Evolutionary conservation across 2,113 vertebrate genomes (phyloP).

Genomic region (Procavia capensis): DNA sequence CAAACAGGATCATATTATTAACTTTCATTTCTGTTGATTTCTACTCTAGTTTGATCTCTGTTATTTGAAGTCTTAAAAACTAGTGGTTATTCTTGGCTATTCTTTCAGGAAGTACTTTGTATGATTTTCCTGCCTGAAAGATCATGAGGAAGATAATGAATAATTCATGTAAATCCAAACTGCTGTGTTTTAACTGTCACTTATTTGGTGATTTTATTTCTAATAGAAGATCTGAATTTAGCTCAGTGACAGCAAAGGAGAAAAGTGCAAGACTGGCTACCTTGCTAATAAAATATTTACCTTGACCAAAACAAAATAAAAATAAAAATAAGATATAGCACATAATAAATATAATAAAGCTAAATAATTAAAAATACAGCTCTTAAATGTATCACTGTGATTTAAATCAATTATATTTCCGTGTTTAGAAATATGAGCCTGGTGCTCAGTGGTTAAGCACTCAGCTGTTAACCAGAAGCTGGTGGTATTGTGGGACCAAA

Average conservation of each 20-base stretch:
- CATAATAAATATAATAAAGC: not conserved
- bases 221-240: constrained; percentile 5
- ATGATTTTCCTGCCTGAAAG: constrained; percentile 47
- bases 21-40: constrained; percentile 46
- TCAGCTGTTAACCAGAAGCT: too few relatives aligned
- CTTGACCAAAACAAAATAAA: constrained; percentile 21
- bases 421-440: not conserved
- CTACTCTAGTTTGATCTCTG: not conserved
- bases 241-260: not conserved
- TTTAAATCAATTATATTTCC: not conserved
- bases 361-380: constrained; percentile 23
- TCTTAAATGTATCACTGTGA: constrained; percentile 9
- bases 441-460: too few relatives aligned
- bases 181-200: not conserved
- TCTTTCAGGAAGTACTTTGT: constrained; percentile 41
- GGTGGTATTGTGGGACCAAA: too few relatives aligned
- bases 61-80: constrained; percentile 53
- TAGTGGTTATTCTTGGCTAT: constrained; percentile 40
- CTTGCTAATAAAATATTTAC: not conserved
- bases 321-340: not conserved
- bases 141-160: constrained; percentile 24
- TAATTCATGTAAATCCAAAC: constrained; percentile 23
- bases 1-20: not conserved
- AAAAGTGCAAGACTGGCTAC: not conserved
- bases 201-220: constrained; percentile 37